Conservation (phyloP, 2,888 invertebrate genomes). For the Taphrorychus bicolor region DNA sequence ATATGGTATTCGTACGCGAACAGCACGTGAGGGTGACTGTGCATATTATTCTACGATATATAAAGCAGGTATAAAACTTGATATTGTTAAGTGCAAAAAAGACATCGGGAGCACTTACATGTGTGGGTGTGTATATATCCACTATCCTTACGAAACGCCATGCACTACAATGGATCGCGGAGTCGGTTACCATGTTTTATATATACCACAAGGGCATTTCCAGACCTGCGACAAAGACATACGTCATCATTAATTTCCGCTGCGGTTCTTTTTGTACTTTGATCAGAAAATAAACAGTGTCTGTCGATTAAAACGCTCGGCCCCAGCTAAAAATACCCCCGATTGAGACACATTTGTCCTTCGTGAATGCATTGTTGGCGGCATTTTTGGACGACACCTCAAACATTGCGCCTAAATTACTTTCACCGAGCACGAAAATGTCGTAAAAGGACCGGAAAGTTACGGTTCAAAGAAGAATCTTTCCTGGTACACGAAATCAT, state of each 20-base stretch:
- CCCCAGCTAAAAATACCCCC: constrained; percentile 21
- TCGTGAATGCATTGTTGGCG: constrained; percentile 1
- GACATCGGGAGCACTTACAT: neutral
- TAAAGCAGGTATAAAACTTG: constrained; percentile 19
- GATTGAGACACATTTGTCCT: constrained; percentile 26
- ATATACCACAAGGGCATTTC: neutral
- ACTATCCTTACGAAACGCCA: too few relatives aligned
- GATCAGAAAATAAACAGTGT: constrained; percentile 31
- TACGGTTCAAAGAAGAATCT: neutral
- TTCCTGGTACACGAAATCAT: neutral
- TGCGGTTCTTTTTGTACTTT: constrained; percentile 26
- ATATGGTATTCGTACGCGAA: constrained; percentile 28
- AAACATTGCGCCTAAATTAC: neutral
- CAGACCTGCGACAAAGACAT: neutral
- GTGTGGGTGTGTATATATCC: neutral
- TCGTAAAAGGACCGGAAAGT: too few relatives aligned
- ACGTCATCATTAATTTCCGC: constrained; percentile 20
- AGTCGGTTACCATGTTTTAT: neutral
- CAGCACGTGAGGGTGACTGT: constrained; percentile 14
- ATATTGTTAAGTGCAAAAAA: neutral
- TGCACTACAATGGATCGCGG: neutral
- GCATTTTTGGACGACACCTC: constrained; percentile 18
- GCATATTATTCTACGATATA: constrained; percentile 11
- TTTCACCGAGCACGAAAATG: neutral
- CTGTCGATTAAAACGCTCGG: constrained; percentile 25